Conservation (phyloP, 2,113 vertebrate genomes). For the Pseudorhombus dupliciocellatus region DNA sequence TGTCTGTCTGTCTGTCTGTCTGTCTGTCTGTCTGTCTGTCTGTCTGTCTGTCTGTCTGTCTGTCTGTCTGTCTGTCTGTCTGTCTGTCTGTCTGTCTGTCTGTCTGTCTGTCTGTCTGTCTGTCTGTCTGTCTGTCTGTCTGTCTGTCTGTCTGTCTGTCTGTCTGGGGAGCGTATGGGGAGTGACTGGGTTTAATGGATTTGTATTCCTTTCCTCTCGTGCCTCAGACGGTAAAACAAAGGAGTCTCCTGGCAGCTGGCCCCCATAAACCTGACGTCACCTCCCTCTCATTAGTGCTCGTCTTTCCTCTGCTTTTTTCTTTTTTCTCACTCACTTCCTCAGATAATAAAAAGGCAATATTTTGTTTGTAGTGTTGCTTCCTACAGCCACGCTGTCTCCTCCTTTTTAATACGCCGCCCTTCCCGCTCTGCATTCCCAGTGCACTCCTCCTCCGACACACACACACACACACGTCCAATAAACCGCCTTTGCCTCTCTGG, state of each 20-base stretch:
- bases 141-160: too few species aligned
- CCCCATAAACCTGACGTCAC: slow-evolving; percentile 50
- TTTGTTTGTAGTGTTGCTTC: slow-evolving; percentile 7
- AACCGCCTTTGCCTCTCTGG: slow-evolving; percentile 8
- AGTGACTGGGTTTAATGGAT: background rate
- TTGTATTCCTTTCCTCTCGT: slow-evolving; percentile 29
- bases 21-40: too few species aligned
- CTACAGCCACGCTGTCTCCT: background rate
- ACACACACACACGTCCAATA: background rate
- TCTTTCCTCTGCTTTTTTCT: background rate
- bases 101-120: too few species aligned
- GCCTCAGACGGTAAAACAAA: slow-evolving; percentile 37
- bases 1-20: too few species aligned
- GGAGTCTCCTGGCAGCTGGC: slow-evolving; percentile 32
- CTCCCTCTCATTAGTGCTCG: background rate
- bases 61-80: too few species aligned
- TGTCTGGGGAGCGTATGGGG: too few species aligned
- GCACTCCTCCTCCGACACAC: background rate
- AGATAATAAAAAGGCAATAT: slow-evolving; percentile 17
- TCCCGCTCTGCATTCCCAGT: slow-evolving; percentile 11
- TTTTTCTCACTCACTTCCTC: slow-evolving; percentile 2
- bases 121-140: too few species aligned
- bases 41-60: too few species aligned
- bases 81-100: too few species aligned
- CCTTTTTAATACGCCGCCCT: slow-evolving; percentile 14